These are phyloP conservation scores for Odocoileus virginianus DNA, from an alignment of 2,113 vertebrate species.

Conservation along the genomic window DNA sequence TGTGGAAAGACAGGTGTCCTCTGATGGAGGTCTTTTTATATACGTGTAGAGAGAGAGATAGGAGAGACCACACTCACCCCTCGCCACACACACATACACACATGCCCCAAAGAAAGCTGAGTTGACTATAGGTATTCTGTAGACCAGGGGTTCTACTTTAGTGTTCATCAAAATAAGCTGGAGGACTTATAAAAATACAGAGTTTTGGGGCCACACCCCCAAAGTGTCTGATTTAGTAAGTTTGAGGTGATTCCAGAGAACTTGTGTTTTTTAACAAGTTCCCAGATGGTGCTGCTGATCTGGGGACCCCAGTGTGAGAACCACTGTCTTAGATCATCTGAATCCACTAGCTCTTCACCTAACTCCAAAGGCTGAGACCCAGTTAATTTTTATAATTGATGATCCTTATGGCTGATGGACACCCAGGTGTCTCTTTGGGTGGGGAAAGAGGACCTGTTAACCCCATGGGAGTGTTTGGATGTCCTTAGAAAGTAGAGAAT, in stretches of 20 bases:
- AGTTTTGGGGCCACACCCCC: neutral
- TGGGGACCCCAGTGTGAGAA: neutral
- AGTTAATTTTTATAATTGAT: neutral
- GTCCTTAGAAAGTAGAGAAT: neutral
- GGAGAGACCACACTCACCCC: neutral
- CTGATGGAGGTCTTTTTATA: neutral
- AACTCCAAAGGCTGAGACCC: neutral
- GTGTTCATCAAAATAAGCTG: neutral
- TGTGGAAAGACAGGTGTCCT: neutral
- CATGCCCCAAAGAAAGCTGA: neutral
- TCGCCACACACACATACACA: rapidly evolving
- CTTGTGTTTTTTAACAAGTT: neutral
- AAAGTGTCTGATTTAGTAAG: conserved; percentile 18
- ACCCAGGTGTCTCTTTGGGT: neutral
- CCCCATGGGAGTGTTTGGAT: neutral
- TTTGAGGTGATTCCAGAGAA: conserved; percentile 6
- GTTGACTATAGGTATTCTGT: neutral
- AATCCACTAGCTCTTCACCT: neutral
- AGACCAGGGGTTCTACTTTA: neutral
- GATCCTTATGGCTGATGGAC: neutral
- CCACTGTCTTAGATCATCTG: neutral
- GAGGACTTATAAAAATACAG: neutral
- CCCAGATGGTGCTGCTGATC: neutral
- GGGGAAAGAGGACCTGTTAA: neutral
- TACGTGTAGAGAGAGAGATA: neutral